Evolutionary conservation across 2,113 vertebrate genomes (phyloP).

Genomic region (Thymallus thymallus): DNA sequence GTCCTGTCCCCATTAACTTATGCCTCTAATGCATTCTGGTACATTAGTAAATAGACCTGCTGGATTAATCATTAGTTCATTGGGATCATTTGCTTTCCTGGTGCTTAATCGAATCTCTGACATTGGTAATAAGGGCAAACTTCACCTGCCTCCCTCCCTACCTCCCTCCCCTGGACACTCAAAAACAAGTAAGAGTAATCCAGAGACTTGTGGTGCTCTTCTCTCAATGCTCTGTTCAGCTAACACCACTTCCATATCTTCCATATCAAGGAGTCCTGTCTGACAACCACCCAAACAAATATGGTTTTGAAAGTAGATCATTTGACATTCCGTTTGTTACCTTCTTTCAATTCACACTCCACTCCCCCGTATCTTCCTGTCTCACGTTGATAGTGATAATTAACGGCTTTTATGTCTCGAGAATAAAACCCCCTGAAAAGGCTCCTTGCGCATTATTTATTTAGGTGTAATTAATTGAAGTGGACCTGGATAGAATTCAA

Average conservation of each 20-base stretch:
- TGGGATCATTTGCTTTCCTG: slow-evolving; percentile 91
- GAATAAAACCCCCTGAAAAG: slow-evolving; percentile 75
- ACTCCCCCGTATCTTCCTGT: slow-evolving; percentile 55
- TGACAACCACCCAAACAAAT: slow-evolving; percentile 5
- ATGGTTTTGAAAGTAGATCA: slow-evolving; percentile 34
- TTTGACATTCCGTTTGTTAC: slow-evolving; percentile 40
- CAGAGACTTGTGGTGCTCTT: slow-evolving; percentile 40
- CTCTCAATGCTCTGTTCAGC: slow-evolving; percentile 46
- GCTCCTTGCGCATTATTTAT: slow-evolving; percentile 74
- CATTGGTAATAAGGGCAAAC: slow-evolving; percentile 92
- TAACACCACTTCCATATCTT: slow-evolving; percentile 32
- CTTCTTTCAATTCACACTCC: slow-evolving; percentile 37
- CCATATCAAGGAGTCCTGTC: slow-evolving; percentile 8
- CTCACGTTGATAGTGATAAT: slow-evolving; percentile 67
- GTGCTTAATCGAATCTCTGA: slow-evolving; percentile 85
- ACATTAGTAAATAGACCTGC: slow-evolving; percentile 92
- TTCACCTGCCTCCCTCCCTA: slow-evolving; percentile 74
- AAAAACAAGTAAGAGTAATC: slow-evolving; percentile 74
- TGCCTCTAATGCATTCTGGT: slow-evolving; percentile 99
- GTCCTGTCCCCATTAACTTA: slow-evolving; percentile 99
- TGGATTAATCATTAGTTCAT: slow-evolving; percentile 97
- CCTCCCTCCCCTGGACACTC: slow-evolving; percentile 54
- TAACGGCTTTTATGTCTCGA: slow-evolving; percentile 75
- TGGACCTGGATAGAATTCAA: slow-evolving; percentile 74
- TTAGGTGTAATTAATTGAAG: slow-evolving; percentile 76